Conservation (phyloP, 2,113 vertebrate genomes). For the Saimiri boliviensis region DNA sequence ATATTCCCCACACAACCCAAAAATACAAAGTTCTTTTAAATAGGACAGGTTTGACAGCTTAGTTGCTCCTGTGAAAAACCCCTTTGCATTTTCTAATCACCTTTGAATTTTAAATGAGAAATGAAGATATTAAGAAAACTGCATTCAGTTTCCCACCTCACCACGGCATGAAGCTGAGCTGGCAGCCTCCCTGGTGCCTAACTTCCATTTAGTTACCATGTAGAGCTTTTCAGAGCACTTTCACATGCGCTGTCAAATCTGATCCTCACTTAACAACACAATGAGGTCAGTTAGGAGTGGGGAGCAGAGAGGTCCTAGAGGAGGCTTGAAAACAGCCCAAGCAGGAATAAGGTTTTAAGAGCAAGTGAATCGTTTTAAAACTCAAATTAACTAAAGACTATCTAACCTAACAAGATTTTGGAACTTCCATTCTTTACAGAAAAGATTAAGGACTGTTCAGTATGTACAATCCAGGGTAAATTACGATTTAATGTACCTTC, state of each 20-base stretch:
- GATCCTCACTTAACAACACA: neutral
- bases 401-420: neutral
- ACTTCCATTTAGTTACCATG: neutral
- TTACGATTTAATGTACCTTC: neutral
- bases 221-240: neutral
- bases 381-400: neutral
- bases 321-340: neutral
- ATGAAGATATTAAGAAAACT: neutral
- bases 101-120: conserved; percentile 14
- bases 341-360: neutral
- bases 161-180: neutral
- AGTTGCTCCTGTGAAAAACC: neutral
- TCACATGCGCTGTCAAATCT: neutral
- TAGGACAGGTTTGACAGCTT: neutral
- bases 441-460: neutral
- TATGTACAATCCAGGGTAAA: neutral
- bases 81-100: neutral
- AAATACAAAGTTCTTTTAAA: neutral
- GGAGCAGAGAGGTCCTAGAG: neutral
- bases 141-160: neutral
- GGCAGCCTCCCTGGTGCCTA: neutral
- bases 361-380: neutral
- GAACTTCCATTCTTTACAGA: neutral
- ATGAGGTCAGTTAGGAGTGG: neutral
- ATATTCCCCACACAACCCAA: neutral